Percentiles rank a stretch among this genome's conserved stretches.
These are phyloP conservation scores for Adelognathus sp. DNA, from an alignment of 2,888 invertebrate species.

Conservation along the genomic window DNA sequence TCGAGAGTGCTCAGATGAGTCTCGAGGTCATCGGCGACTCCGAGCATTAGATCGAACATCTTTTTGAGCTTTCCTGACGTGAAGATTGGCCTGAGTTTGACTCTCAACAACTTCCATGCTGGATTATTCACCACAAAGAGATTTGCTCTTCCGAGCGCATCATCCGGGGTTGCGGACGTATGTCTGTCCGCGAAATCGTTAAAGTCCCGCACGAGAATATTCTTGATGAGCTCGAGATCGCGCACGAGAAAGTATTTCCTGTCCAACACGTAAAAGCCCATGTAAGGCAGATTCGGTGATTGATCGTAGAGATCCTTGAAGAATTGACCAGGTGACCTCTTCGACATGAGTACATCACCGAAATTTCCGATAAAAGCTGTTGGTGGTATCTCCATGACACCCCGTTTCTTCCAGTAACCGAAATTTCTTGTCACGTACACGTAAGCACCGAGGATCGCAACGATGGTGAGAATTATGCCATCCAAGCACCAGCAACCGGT, in stretches of 20 bases:
- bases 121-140: conserved; percentile 80
- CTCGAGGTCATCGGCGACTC: conserved; percentile 66
- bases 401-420: no score
- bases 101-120: conserved; percentile 80
- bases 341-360: conserved; percentile 70
- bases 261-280: conserved; percentile 79
- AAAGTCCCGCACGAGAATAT: no score
- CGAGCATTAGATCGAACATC: no score
- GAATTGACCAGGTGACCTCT: conserved; percentile 73
- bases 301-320: conserved; percentile 77
- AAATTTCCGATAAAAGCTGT: conserved; percentile 80
- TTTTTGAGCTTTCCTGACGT: conserved; percentile 74
- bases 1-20: conserved; percentile 56
- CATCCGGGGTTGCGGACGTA: conserved; percentile 72
- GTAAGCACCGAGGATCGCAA: no score
- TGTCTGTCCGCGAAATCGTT: conserved; percentile 78
- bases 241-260: conserved; percentile 80
- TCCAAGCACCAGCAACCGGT: no score
- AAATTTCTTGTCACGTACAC: no score
- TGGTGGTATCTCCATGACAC: no score
- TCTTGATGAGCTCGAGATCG: conserved; percentile 79
- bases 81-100: conserved; percentile 81
- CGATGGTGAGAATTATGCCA: no score
- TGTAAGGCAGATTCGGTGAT: conserved; percentile 72
- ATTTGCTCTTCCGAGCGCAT: conserved; percentile 78